Percentiles rank a stretch among this genome's conserved stretches.
These are phyloP conservation scores for Drosophila imparisetae DNA, from an alignment of 2,888 invertebrate species.

Conservation along the genomic window DNA sequence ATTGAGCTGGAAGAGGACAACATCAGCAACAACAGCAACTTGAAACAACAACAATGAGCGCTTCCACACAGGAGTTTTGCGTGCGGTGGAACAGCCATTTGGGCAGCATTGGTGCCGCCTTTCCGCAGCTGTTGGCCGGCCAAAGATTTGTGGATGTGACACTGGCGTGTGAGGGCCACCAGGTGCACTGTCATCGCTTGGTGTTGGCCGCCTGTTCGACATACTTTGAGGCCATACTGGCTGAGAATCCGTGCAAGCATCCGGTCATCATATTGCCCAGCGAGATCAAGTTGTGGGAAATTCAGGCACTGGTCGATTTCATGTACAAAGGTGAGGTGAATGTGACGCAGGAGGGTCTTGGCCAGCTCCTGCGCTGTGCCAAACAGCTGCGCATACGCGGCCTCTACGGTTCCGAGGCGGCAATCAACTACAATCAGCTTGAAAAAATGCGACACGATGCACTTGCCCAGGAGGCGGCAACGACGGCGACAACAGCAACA, in stretches of 20 bases:
- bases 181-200: slow-evolving; percentile 93
- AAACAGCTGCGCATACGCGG: slow-evolving; percentile 93
- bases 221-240: slow-evolving; percentile 91
- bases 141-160: slow-evolving; percentile 93
- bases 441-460: slow-evolving; percentile 72
- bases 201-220: slow-evolving; percentile 94
- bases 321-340: slow-evolving; percentile 96
- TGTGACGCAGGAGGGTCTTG: slow-evolving; percentile 93
- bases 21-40: background rate
- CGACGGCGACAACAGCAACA: slow-evolving; percentile 22
- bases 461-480: slow-evolving; percentile 3
- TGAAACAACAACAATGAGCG: slow-evolving; percentile 45
- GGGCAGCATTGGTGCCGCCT: slow-evolving; percentile 84
- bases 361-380: slow-evolving; percentile 92
- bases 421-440: slow-evolving; percentile 82
- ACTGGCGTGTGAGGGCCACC: slow-evolving; percentile 93
- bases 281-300: slow-evolving; percentile 93
- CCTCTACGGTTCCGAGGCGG: slow-evolving; percentile 84
- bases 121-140: slow-evolving; percentile 84
- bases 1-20: background rate
- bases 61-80: slow-evolving; percentile 83
- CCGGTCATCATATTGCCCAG: slow-evolving; percentile 92
- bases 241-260: slow-evolving; percentile 94
- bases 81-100: slow-evolving; percentile 85
- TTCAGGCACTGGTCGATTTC: slow-evolving; percentile 94